These are phyloP conservation scores for Drosophila barbarae DNA, from an alignment of 2,888 invertebrate species.

Conservation along the genomic window DNA sequence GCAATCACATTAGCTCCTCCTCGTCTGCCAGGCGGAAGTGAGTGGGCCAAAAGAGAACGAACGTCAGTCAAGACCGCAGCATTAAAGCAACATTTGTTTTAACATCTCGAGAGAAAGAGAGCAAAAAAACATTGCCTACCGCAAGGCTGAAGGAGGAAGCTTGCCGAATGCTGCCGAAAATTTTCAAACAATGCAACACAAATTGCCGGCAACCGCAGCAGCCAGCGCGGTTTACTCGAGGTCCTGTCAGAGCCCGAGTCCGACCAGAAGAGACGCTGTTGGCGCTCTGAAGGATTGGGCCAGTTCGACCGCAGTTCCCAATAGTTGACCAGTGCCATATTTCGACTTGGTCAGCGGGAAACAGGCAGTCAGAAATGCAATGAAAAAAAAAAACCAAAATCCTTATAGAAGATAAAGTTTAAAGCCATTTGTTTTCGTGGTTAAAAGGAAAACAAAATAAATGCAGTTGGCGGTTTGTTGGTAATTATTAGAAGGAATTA, in stretches of 20 bases:
- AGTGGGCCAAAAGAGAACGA: conserved; percentile 12
- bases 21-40: conserved; percentile 29
- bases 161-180: conserved; percentile 32
- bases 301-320: conserved; percentile 55
- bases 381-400: neutral
- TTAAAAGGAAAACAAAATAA: conserved; percentile 5
- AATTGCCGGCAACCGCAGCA: conserved; percentile 65
- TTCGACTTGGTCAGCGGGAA: conserved; percentile 67
- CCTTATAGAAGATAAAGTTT: conserved; percentile 15
- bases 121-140: conserved; percentile 1
- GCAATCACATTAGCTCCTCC: conserved; percentile 64
- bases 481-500: conserved; percentile 21
- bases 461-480: conserved; percentile 11
- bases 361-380: neutral
- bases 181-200: conserved; percentile 67
- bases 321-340: conserved; percentile 69
- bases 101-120: conserved; percentile 21
- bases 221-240: conserved; percentile 56
- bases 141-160: conserved; percentile 21
- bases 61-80: conserved; percentile 52
- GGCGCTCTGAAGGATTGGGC: conserved; percentile 20
- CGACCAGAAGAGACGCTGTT: neutral
- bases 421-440: conserved; percentile 17
- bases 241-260: neutral
- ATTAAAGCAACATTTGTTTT: conserved; percentile 73